A percentile compares a stretch with the other conserved stretches of the same genome.
These are phyloP conservation scores for Ovis canadensis DNA, from an alignment of 2,113 vertebrate species.

Conservation along the genomic window DNA sequence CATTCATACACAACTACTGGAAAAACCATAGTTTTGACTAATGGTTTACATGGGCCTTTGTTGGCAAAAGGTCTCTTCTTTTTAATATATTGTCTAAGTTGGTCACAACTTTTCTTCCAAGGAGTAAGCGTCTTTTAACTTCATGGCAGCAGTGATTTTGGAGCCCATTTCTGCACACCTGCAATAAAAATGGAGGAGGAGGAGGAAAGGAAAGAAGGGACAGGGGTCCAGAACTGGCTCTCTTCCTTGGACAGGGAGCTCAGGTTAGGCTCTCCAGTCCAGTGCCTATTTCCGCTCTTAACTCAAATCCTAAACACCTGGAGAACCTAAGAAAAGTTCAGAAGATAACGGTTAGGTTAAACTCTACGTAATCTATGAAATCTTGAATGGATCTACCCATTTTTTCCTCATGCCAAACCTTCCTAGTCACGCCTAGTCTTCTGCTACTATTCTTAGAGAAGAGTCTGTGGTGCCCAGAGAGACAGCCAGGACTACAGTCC, in stretches of 20 bases:
- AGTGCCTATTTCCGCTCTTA: background rate
- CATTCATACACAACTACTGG: background rate
- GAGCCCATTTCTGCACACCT: background rate
- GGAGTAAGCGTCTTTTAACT: background rate
- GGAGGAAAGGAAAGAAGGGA: background rate
- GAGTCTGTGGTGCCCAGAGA: background rate
- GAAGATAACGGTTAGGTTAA: background rate
- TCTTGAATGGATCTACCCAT: background rate
- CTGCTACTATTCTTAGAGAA: background rate
- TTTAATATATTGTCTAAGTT: background rate
- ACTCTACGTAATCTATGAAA: background rate
- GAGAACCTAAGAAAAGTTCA: background rate
- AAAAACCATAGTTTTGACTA: background rate
- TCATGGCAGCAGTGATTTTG: background rate
- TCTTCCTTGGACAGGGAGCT: background rate
- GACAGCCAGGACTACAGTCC: background rate
- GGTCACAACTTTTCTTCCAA: background rate
- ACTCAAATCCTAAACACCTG: background rate
- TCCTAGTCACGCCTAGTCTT: background rate
- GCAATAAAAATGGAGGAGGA: background rate
- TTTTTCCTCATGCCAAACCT: background rate
- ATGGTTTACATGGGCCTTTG: background rate
- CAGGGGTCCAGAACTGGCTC: too few species aligned
- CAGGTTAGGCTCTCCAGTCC: background rate
- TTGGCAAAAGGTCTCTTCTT: background rate